Evolutionary conservation across 1,140 invertebrate species (phyloP).

Genomic region (Teleopsis dalmanni): DNA sequence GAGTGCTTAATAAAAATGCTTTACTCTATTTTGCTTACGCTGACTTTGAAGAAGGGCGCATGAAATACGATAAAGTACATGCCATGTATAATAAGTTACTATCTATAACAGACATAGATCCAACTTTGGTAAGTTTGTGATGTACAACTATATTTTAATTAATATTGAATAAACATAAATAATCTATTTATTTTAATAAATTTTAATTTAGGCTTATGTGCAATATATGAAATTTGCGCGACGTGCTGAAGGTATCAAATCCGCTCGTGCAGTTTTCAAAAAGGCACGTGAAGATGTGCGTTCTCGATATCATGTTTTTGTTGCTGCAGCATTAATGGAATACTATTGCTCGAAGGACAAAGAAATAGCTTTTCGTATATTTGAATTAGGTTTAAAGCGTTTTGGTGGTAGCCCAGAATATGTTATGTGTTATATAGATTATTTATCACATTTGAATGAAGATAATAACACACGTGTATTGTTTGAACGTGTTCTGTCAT

Average conservation of each 20-base stretch:
- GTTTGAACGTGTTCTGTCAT: conserved; percentile 93
- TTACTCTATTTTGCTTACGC: conserved; percentile 96
- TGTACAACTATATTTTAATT: background rate
- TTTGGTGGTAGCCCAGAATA: conserved; percentile 92
- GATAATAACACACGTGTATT: conserved; percentile 98
- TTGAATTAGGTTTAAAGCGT: conserved; percentile 95
- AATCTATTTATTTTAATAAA: conserved; percentile 2
- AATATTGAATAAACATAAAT: background rate
- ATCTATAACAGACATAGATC: conserved; percentile 83
- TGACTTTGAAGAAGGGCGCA: conserved; percentile 94
- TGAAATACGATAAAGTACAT: conserved; percentile 96
- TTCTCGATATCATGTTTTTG: conserved; percentile 87
- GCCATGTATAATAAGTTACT: conserved; percentile 91
- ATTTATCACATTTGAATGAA: conserved; percentile 97
- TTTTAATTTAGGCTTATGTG: conserved; percentile 69
- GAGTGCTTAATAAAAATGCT: conserved; percentile 83
- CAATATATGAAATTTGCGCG: conserved; percentile 99
- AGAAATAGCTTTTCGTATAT: conserved; percentile 95
- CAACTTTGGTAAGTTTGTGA: conserved; percentile 75
- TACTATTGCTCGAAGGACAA: conserved; percentile 99
- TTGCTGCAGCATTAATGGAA: conserved; percentile 96
- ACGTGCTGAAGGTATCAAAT: conserved; percentile 95
- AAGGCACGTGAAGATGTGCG: conserved; percentile 83
- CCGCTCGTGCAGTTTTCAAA: conserved; percentile 91
- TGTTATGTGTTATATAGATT: conserved; percentile 92